Base-by-base conservation (phyloP, 1,140 invertebrate genomes). In the Apis laboriosa region DNA sequence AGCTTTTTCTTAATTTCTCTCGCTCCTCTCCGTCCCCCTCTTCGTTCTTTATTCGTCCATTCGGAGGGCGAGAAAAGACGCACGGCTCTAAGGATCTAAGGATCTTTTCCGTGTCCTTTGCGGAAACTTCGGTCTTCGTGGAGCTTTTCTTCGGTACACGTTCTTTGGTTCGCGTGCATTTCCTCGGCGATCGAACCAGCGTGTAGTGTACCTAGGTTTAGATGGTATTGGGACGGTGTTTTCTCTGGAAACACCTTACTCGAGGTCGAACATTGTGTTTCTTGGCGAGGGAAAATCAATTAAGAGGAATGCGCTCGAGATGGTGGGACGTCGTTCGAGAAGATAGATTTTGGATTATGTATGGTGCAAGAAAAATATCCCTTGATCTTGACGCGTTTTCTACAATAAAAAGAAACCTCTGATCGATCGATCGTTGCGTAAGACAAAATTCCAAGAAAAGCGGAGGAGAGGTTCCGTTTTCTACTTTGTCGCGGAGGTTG, bases 1-100 rank as follows among this genome's bases (percentile, higher is more conserved):
- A 34, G 2, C 71, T 79, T 80, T 71, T 66, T 80, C 83, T 72
- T 84, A 84, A 82, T 84, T 88, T 85, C 2, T 66, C 17, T 66
- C 19, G 17, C 21, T 19, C 19, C 34, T 43, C 17, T 43, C 15
- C 7, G 13, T 56, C 15, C 2, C 55, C 13, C 55, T 0, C 11
- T 43, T 19, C 17, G 2, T 64, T 64, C 63, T 73, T 49, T 55
- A 21, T 63, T 15, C 43, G 49, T 43, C 49, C 34, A 28, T 61
- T 3, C 9, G 13, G 34, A 17, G 4, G 34, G 72, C 34, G 24
- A 9, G 56, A 60, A 49, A 60, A 24, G 28, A 58, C 56, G 28
- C 34, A 9, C 28, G 43, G 28, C 43, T 56, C 34, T 24, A 24
- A 34, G 28, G 28, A 34, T 2, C 28, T 9, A 24, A 55, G 51